Evolutionary conservation across 2,888 invertebrate genomes (phyloP).

Genomic region (Platycnemis pennipes): DNA sequence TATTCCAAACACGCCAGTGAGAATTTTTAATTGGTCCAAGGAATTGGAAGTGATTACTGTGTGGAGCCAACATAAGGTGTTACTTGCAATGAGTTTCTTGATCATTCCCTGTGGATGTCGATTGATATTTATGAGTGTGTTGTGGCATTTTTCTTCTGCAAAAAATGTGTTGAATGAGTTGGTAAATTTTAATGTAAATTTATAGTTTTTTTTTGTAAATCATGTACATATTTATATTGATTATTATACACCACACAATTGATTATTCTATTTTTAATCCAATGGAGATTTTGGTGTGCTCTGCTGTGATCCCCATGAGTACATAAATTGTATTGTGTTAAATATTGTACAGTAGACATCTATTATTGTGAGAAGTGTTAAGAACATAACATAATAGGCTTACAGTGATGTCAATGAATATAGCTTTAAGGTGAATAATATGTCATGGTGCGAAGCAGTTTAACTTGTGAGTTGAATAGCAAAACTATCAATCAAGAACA

Average conservation of each 20-base stretch:
- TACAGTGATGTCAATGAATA: constrained; percentile 48
- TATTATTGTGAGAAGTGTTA: not conserved
- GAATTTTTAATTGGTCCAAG: constrained; percentile 29
- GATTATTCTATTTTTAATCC: constrained; percentile 60
- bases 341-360: constrained; percentile 56
- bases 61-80: not conserved
- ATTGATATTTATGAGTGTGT: constrained; percentile 35
- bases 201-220: constrained; percentile 60
- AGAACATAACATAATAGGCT: constrained; percentile 17
- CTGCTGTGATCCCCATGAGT: constrained; percentile 62
- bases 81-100: constrained; percentile 35
- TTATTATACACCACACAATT: constrained; percentile 63
- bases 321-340: constrained; percentile 48
- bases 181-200: constrained; percentile 45
- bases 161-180: constrained; percentile 52
- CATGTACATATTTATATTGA: constrained; percentile 62
- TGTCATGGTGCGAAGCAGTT: constrained; percentile 48
- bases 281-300: constrained; percentile 58
- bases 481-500: not conserved
- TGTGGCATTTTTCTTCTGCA: constrained; percentile 38
- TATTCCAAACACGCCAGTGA: not conserved
- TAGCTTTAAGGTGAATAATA: constrained; percentile 39
- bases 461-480: not conserved
- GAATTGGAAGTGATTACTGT: not conserved
- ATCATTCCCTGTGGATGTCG: not conserved